Conservation (phyloP, 2,113 vertebrate species). For the Caretta caretta region DNA sequence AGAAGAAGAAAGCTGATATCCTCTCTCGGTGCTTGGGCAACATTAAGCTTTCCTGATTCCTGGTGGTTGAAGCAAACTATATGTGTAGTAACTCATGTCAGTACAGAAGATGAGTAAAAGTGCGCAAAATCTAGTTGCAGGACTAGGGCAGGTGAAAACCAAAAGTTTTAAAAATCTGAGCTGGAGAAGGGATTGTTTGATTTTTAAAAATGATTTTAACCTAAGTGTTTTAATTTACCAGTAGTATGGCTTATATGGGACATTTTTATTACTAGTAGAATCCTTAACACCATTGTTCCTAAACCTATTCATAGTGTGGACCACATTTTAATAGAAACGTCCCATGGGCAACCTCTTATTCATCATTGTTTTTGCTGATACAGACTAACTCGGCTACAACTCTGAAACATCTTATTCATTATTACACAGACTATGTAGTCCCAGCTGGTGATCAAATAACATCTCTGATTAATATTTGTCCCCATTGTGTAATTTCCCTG, state of each 20-base stretch:
- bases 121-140: background rate
- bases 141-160: background rate
- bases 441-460: background rate
- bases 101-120: background rate
- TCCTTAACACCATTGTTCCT: background rate
- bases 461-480: background rate
- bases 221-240: background rate
- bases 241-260: background rate
- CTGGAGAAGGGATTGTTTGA: background rate
- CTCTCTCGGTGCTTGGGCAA: constrained; percentile 72
- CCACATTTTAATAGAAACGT: background rate
- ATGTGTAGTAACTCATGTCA: background rate
- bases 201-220: background rate
- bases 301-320: background rate
- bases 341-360: background rate
- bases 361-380: background rate
- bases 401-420: background rate
- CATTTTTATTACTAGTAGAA: background rate
- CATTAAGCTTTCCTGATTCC: background rate
- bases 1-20: constrained; percentile 96
- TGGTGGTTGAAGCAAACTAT: accelerated
- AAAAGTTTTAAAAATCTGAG: background rate
- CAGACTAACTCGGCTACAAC: too few species aligned
- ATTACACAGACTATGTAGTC: background rate
- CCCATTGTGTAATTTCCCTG: background rate